phyloP scores from a whole-genome alignment of 2,113 vertebrate genomes.

The Trematomus loennbergii region DNA sequence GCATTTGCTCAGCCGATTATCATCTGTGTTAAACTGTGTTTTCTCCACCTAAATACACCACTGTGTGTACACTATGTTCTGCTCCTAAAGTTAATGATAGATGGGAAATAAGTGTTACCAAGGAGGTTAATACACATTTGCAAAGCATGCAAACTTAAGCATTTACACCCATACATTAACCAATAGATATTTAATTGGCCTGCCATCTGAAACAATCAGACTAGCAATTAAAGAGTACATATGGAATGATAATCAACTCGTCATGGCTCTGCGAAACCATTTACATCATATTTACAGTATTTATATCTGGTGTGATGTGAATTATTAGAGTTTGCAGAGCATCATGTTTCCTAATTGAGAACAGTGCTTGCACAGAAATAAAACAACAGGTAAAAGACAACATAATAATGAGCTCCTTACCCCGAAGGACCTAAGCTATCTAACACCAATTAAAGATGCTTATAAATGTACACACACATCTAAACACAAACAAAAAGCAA shows the following conservation, averaged over 20 bases:
- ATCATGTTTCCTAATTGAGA: constrained; percentile 1
- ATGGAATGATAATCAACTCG: background rate
- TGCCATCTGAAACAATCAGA: background rate
- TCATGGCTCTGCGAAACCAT: background rate
- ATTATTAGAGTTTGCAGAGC: background rate
- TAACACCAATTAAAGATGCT: background rate
- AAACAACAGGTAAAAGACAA: constrained; percentile 5
- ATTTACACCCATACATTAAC: background rate
- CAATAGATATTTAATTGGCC: background rate
- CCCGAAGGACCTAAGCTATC: background rate
- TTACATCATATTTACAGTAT: background rate
- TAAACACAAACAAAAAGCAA: background rate
- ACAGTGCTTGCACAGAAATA: background rate
- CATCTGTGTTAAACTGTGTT: background rate
- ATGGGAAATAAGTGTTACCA: no score
- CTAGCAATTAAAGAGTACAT: background rate
- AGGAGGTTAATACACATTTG: background rate
- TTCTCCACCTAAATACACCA: background rate
- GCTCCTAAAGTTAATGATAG: background rate
- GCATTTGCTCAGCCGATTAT: background rate
- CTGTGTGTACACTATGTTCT: background rate
- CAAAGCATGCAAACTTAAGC: background rate
- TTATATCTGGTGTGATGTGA: constrained; percentile 8
- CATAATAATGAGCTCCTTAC: background rate
- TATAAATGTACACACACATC: background rate